These are phyloP conservation scores for Erebia palarica DNA, from an alignment of 2,888 invertebrate species.

Conservation along the genomic window DNA sequence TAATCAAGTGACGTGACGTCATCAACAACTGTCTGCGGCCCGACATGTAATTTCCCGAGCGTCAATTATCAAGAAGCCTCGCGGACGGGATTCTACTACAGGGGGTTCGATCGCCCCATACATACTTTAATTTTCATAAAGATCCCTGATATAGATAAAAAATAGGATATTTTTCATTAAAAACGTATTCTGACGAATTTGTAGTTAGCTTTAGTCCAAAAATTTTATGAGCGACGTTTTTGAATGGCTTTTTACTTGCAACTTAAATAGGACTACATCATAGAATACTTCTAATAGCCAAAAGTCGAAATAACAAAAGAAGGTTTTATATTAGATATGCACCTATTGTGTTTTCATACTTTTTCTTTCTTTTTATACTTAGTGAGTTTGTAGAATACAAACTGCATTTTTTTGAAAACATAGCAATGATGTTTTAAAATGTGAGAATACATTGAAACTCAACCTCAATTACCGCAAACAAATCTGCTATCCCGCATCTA, in stretches of 20 bases:
- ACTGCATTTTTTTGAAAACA: too few relatives aligned
- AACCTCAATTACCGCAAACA: slow-evolving; percentile 64
- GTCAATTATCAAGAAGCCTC: slow-evolving; percentile 75
- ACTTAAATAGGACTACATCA: too few relatives aligned
- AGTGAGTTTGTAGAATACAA: too few relatives aligned
- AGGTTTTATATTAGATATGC: too few relatives aligned
- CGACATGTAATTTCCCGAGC: slow-evolving; percentile 80
- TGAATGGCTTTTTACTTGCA: background rate
- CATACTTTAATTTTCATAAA: slow-evolving; percentile 4
- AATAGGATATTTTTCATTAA: background rate
- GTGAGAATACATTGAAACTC: slow-evolving; percentile 27
- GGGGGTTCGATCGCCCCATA: slow-evolving; percentile 71
- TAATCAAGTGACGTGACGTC: slow-evolving; percentile 77
- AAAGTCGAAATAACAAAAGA: too few relatives aligned
- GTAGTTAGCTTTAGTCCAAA: background rate
- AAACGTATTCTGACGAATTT: background rate
- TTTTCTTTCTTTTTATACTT: too few relatives aligned
- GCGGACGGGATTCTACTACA: slow-evolving; percentile 69
- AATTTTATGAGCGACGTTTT: background rate
- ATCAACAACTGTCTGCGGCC: slow-evolving; percentile 79
- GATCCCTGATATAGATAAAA: background rate
- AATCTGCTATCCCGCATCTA: slow-evolving; percentile 79
- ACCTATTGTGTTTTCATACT: too few relatives aligned
- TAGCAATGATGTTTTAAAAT: too few relatives aligned
- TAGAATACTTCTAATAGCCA: too few relatives aligned